Evolutionary conservation across 2,888 invertebrate species (phyloP).

Genomic region (Catonia carolina): DNA sequence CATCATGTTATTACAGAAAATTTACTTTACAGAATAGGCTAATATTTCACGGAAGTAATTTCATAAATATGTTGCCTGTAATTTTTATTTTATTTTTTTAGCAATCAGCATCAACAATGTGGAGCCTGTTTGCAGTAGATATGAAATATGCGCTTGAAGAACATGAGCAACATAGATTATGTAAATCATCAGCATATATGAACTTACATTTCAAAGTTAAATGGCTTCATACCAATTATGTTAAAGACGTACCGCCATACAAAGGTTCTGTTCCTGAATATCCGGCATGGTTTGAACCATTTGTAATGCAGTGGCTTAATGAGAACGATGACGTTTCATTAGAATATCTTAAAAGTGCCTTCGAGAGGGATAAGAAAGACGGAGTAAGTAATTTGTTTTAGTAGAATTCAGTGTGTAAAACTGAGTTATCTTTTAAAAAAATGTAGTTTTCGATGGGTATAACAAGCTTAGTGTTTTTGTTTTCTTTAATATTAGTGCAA

Average conservation of each 20-base stretch:
- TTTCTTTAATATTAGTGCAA: no score
- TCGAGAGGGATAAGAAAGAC: constrained; percentile 93
- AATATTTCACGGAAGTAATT: no score
- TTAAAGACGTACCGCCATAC: constrained; percentile 94
- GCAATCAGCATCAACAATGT: constrained; percentile 96
- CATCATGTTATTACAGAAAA: no score
- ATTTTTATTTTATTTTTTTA: no score
- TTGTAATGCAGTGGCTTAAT: constrained; percentile 99
- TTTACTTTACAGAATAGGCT: no score
- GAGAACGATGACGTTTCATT: constrained; percentile 99
- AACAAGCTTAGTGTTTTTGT: not conserved
- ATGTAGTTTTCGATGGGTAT: not conserved
- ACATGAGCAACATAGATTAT: constrained; percentile 88
- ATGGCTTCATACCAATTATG: constrained; percentile 97
- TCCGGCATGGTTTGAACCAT: constrained; percentile 99
- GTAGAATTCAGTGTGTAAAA: not conserved
- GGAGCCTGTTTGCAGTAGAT: constrained; percentile 93
- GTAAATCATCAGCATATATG: constrained; percentile 99
- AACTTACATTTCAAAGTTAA: constrained; percentile 98
- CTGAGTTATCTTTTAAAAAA: no score
- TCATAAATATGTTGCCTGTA: no score
- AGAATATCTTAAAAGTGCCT: constrained; percentile 97
- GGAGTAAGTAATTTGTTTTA: constrained; percentile 57
- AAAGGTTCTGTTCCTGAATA: constrained; percentile 97
- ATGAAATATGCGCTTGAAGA: constrained; percentile 98